These are phyloP conservation scores for Apodemia zela DNA, from an alignment of 2,888 invertebrate species.

Conservation along the genomic window DNA sequence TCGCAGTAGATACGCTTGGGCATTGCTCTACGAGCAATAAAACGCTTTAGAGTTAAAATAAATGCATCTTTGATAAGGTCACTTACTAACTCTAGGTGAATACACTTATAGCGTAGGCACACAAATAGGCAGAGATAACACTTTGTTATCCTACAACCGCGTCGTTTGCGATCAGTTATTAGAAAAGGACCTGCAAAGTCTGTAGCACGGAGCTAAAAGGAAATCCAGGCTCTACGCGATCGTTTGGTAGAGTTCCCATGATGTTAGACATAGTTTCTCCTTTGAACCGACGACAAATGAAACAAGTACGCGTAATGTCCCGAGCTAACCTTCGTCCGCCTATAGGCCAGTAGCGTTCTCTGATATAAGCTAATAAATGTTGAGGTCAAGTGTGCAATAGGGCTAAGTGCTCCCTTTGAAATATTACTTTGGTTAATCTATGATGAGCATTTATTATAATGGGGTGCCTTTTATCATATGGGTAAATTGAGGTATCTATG, in stretches of 20 bases:
- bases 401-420: background rate
- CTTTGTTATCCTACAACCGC: too few species aligned
- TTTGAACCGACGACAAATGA: slow-evolving; percentile 14
- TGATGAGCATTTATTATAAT: background rate
- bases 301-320: slow-evolving; percentile 15
- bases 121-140: too few species aligned
- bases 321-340: slow-evolving; percentile 25
- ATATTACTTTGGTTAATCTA: background rate
- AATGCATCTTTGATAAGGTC: too few species aligned
- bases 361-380: slow-evolving; percentile 6
- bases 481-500: slow-evolving; percentile 13
- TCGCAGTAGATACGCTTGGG: too few species aligned
- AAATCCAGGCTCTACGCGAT: slow-evolving; percentile 17
- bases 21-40: too few species aligned
- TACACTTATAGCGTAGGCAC: too few species aligned
- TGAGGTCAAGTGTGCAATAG: background rate
- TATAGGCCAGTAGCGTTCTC: slow-evolving; percentile 24
- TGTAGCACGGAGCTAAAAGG: slow-evolving; percentile 17
- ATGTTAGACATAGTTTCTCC: background rate
- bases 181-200: slow-evolving; percentile 21
- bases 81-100: too few species aligned
- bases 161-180: too few species aligned
- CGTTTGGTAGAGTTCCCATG: too few species aligned
- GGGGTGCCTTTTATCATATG: background rate
- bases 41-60: too few species aligned